Base-by-base conservation (phyloP, 2,113 vertebrate genomes). In the Ahaetulla prasina region DNA sequence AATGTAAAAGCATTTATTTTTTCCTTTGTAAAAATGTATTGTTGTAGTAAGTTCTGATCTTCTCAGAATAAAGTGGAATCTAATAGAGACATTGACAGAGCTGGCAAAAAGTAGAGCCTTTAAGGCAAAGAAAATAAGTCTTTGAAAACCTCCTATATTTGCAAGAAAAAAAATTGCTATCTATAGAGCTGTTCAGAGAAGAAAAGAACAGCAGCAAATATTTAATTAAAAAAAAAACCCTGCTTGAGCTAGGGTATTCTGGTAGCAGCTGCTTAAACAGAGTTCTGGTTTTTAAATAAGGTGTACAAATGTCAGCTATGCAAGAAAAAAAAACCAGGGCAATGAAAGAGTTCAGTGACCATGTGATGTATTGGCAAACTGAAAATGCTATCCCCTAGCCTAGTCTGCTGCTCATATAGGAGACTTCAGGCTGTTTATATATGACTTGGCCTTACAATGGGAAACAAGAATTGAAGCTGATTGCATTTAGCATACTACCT, bases 261-360 rank as follows among this genome's bases (percentile, higher is more conserved):
- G 95, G 95, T 94, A 95, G 95, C 96, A 97, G 96, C 97, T 97
- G 97, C 95, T 96, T 97, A 97, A 97, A 97, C 96, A 97, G 60
- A 95, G 94, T 89, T 94, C 92, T 95, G 90, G 90, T 94, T 92
- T 95, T 95, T 96, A 96, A 97, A 96, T 96, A 96, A 92, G 88
- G 88, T 85, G 85, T 85, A 63, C 22, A 80, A n/a, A 95, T 95
- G 95, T 80, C 91, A 94, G 93, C 89, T 95, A 11, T 50, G 90
- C 68, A 80, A 39, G 8, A 95, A 94, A 95, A 93, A 92, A 95
- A 57, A 63, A n/a, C n/a, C 43, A 91, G 91, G 95, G 86, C 2
- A n/a, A 95, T 49, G 88, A 89, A 74, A 88, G 93, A 94, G 90
- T 93, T 95, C 94, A 91, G 86, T 94, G 95, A 91, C 84, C 9